Conservation (phyloP, 2,113 vertebrate species). For the Ariopsis seemanni region DNA sequence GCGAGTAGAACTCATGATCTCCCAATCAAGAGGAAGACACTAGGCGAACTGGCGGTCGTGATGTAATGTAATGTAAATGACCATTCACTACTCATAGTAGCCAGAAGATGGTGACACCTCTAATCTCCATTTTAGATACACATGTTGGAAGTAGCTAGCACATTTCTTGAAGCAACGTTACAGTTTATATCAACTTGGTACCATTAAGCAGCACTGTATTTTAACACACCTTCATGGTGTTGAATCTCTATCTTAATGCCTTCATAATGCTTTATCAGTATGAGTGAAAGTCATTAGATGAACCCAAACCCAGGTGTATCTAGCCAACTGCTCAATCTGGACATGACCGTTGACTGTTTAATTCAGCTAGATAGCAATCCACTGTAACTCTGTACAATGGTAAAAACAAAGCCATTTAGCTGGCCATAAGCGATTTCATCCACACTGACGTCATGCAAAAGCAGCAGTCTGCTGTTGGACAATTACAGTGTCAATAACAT, state of each 20-base stretch:
- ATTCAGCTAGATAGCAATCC: background rate
- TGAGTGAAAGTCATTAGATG: background rate
- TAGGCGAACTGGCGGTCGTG: too few species aligned
- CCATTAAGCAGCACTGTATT: background rate
- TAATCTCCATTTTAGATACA: background rate
- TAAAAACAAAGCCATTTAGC: background rate
- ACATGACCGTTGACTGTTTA: background rate
- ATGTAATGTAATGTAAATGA: too few species aligned
- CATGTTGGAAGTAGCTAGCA: background rate
- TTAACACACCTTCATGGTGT: background rate
- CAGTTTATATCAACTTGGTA: background rate
- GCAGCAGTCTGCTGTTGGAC: background rate
- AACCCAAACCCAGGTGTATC: background rate
- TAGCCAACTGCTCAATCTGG: background rate
- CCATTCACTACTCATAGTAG: background rate
- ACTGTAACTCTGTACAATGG: background rate
- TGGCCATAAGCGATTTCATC: background rate
- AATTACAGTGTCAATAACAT: background rate
- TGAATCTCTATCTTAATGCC: background rate
- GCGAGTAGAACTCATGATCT: too few species aligned
- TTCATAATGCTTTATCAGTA: background rate
- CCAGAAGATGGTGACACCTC: constrained; percentile 21
- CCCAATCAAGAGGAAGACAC: too few species aligned
- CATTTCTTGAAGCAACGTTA: background rate
- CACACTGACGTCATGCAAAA: background rate